Evolutionary conservation across 2,113 vertebrate genomes (phyloP).

Genomic region (Neolamprologus kungweensis): DNA sequence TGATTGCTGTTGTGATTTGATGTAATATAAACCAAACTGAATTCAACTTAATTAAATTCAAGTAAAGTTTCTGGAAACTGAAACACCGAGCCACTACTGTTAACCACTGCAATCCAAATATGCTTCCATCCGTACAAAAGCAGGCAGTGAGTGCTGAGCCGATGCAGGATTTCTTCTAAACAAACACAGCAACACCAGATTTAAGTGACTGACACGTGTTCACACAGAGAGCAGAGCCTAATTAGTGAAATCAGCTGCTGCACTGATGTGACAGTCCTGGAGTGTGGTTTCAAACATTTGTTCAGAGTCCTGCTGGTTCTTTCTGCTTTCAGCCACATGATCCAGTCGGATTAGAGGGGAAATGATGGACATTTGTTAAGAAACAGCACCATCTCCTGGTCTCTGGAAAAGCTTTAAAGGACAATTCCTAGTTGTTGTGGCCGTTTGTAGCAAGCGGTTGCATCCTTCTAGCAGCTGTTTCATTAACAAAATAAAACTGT

Average conservation of each 20-base stretch:
- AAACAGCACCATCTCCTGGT: conserved; percentile 40
- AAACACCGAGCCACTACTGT: background rate
- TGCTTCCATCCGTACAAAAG: background rate
- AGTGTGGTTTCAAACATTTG: background rate
- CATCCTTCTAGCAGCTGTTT: background rate
- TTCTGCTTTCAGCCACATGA: background rate
- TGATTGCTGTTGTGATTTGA: background rate
- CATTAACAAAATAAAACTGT: background rate
- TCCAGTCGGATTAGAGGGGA: background rate
- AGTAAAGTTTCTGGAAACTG: background rate
- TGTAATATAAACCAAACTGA: background rate
- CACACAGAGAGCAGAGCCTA: background rate
- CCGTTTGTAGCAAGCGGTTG: fast-evolving
- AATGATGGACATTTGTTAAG: background rate
- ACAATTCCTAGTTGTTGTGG: background rate
- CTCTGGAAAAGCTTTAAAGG: background rate
- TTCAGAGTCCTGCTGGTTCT: background rate
- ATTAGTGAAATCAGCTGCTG: background rate
- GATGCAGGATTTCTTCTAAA: background rate
- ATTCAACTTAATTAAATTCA: background rate
- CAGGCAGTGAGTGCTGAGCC: background rate
- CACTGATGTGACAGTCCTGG: background rate
- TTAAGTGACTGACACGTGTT: background rate
- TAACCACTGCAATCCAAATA: background rate
- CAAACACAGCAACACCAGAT: background rate